Evolutionary conservation across 2,888 invertebrate genomes (phyloP).

Genomic region (Clepsis dumicolana): DNA sequence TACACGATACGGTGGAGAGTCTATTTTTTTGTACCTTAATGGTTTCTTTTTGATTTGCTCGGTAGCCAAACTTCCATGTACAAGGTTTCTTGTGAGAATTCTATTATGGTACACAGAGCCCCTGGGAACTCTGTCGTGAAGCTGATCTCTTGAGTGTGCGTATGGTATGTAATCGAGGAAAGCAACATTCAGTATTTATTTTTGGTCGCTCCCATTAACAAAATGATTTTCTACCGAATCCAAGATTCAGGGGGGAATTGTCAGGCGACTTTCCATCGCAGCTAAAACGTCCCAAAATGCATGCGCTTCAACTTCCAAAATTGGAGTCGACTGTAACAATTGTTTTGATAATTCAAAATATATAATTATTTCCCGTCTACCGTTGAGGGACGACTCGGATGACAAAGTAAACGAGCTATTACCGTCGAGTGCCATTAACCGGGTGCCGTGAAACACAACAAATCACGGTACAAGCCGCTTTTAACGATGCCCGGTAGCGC

Average conservation of each 20-base stretch:
- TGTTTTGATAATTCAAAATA: conserved; percentile 9
- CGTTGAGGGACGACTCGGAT: conserved; percentile 3
- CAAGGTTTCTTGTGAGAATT: neutral
- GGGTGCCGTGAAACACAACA: conserved; percentile 23
- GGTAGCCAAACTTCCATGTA: neutral
- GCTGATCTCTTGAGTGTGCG: neutral
- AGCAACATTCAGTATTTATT: neutral
- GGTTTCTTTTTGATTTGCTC: conserved; percentile 5
- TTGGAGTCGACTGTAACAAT: conserved; percentile 3
- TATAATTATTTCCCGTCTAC: conserved; percentile 17
- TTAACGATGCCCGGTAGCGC: conserved; percentile 31
- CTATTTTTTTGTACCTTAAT: neutral
- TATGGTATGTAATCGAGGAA: neutral
- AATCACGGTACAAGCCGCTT: conserved; percentile 24
- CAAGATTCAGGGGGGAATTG: neutral
- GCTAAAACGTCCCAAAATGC: conserved; percentile 6
- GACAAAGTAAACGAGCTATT: conserved; percentile 21
- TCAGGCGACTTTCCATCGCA: conserved; percentile 1
- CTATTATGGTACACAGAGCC: neutral
- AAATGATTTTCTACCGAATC: too few relatives aligned
- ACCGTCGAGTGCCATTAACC: conserved; percentile 11
- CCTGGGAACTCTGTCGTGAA: neutral
- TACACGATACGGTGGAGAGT: conserved; percentile 1
- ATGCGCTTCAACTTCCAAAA: neutral
- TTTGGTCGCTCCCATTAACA: too few relatives aligned